phyloP scores from a whole-genome alignment of 2,888 invertebrate species.

The Drosophila anomalata region DNA sequence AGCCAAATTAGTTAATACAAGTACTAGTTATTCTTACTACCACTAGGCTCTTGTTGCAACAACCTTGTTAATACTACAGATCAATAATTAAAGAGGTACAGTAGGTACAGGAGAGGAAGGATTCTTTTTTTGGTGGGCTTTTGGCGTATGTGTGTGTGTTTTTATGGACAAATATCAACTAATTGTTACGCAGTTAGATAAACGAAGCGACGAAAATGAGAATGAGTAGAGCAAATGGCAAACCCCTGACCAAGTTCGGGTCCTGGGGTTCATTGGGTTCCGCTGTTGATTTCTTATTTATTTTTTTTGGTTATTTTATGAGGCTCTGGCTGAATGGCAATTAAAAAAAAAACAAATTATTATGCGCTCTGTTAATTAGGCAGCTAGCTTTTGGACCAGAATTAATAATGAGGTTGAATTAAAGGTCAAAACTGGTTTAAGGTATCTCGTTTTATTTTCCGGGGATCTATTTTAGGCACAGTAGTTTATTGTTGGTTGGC shows the following conservation, averaged over 20 bases:
- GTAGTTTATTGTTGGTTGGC: conserved; percentile 51
- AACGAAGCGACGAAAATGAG: conserved; percentile 64
- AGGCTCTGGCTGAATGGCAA: conserved; percentile 57
- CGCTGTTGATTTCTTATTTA: conserved; percentile 48
- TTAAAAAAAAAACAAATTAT: conserved; percentile 41
- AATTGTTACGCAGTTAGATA: conserved; percentile 58
- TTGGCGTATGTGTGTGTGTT: conserved; percentile 20
- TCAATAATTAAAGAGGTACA: conserved; percentile 36
- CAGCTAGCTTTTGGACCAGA: conserved; percentile 65
- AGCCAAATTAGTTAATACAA: background rate
- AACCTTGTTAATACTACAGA: conserved; percentile 34
- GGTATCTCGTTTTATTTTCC: conserved; percentile 52
- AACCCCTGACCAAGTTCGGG: conserved; percentile 16
- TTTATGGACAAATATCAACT: conserved; percentile 26
- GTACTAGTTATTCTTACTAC: conserved; percentile 10
- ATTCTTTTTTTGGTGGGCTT: conserved; percentile 8
- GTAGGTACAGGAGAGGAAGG: conserved; percentile 22
- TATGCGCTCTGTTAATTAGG: conserved; percentile 60
- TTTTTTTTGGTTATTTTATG: conserved; percentile 66
- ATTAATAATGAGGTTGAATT: conserved; percentile 43
- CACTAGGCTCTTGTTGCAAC: conserved; percentile 17
- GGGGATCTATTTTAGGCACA: conserved; percentile 68
- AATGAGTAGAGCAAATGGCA: conserved; percentile 53
- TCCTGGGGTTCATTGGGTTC: conserved; percentile 36
- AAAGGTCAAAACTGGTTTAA: conserved; percentile 50